These are phyloP conservation scores for Dyspetes luteomarginatus DNA, from an alignment of 2,888 invertebrate genomes.

Conservation along the genomic window DNA sequence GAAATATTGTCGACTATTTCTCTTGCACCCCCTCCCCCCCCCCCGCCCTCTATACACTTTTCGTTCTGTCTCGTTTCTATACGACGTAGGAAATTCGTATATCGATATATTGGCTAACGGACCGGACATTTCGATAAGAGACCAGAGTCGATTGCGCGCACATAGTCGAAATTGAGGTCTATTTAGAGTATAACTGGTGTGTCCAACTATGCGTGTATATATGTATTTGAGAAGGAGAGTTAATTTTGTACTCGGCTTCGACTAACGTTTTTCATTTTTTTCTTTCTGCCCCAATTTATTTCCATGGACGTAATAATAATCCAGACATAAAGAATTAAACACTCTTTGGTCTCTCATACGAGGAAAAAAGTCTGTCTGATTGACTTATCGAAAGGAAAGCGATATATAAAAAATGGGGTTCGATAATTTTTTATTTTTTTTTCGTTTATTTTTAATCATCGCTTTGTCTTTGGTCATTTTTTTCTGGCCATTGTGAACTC, in stretches of 20 bases:
- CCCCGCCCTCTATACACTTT: not conserved
- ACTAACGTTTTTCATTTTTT: not conserved
- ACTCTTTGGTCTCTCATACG: no score
- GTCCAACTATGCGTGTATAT: not conserved
- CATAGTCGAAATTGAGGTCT: not conserved
- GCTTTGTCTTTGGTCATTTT: no score
- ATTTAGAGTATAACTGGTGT: not conserved
- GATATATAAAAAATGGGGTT: no score
- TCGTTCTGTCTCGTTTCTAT: slow-evolving; percentile 9
- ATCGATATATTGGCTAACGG: slow-evolving; percentile 37
- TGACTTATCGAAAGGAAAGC: no score
- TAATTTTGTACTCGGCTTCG: slow-evolving; percentile 35
- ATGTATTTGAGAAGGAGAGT: not conserved
- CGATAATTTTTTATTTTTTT: no score
- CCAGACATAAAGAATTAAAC: no score
- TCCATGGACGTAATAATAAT: no score
- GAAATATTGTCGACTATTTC: slow-evolving; percentile 38
- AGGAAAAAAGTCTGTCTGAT: no score
- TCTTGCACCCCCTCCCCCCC: not conserved
- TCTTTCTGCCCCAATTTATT: not conserved
- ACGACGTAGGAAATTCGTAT: slow-evolving; percentile 27
- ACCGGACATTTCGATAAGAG: slow-evolving; percentile 48
- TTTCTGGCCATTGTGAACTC: no score
- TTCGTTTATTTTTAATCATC: no score
- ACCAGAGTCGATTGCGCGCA: slow-evolving; percentile 31